These are phyloP conservation scores for Galeruca laticollis DNA, from an alignment of 2,888 invertebrate species.

Conservation along the genomic window DNA sequence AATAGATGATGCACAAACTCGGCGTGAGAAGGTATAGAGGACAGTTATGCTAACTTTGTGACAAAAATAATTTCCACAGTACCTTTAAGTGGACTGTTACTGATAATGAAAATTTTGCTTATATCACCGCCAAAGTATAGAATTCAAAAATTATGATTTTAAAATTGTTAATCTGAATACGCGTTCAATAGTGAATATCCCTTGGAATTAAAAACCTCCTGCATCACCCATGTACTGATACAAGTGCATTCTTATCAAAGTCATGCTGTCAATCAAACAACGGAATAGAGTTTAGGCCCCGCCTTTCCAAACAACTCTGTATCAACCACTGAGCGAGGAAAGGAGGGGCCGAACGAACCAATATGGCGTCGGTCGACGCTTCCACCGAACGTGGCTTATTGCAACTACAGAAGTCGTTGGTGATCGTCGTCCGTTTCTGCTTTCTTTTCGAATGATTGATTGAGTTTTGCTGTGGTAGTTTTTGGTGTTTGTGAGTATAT, in stretches of 20 bases:
- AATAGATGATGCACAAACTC: too few relatives aligned
- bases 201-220: slow-evolving; percentile 6
- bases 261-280: slow-evolving; percentile 62
- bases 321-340: slow-evolving; percentile 53
- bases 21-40: too few relatives aligned
- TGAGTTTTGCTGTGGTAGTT: background rate
- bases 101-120: too few relatives aligned
- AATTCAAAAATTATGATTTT: background rate
- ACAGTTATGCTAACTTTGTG: too few relatives aligned
- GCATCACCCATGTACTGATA: slow-evolving; percentile 48
- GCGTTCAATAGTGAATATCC: too few relatives aligned
- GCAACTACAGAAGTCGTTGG: background rate
- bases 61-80: too few relatives aligned
- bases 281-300: slow-evolving; percentile 50
- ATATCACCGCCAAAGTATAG: too few relatives aligned
- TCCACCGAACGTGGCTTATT: slow-evolving; percentile 46
- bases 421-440: background rate
- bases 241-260: slow-evolving; percentile 59
- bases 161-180: background rate
- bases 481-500: background rate
- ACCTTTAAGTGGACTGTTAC: too few relatives aligned
- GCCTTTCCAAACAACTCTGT: slow-evolving; percentile 54
- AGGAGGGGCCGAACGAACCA: slow-evolving; percentile 62
- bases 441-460: background rate
- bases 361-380: slow-evolving; percentile 62